Evolutionary conservation across 2,888 invertebrate genomes (phyloP).

Genomic region (Poecilobothrus nobilitatus): DNA sequence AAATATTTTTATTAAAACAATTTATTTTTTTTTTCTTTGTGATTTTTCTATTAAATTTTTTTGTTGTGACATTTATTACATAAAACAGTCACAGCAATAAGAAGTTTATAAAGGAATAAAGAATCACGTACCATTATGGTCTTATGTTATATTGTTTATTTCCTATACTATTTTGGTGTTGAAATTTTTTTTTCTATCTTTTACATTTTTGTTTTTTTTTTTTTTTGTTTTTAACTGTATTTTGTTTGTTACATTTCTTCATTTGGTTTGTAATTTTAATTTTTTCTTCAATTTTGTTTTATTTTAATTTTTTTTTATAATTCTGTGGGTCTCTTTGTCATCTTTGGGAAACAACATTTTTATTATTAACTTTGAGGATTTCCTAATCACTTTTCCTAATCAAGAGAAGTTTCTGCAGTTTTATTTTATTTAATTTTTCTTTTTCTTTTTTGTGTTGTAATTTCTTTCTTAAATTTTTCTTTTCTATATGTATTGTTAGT

Average conservation of each 20-base stretch:
- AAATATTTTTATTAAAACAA: no score
- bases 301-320: background rate
- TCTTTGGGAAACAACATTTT: slow-evolving; percentile 4
- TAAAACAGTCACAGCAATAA: background rate
- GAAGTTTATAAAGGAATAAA: background rate
- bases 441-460: no score
- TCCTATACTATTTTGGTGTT: slow-evolving; percentile 1
- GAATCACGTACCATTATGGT: slow-evolving; percentile 6
- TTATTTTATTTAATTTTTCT: background rate
- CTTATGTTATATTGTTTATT: background rate
- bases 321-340: background rate
- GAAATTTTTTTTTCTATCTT: background rate
- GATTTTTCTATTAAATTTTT: no score
- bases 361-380: slow-evolving; percentile 3
- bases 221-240: background rate
- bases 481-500: no score
- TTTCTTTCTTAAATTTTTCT: no score
- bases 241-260: background rate
- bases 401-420: background rate
- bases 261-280: background rate
- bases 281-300: background rate
- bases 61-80: no score
- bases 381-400: slow-evolving; percentile 1
- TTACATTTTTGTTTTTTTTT: background rate
- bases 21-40: no score